phyloP scores from a whole-genome alignment of 1,140 invertebrate genomes.

The Diabrotica undecimpunctata region DNA sequence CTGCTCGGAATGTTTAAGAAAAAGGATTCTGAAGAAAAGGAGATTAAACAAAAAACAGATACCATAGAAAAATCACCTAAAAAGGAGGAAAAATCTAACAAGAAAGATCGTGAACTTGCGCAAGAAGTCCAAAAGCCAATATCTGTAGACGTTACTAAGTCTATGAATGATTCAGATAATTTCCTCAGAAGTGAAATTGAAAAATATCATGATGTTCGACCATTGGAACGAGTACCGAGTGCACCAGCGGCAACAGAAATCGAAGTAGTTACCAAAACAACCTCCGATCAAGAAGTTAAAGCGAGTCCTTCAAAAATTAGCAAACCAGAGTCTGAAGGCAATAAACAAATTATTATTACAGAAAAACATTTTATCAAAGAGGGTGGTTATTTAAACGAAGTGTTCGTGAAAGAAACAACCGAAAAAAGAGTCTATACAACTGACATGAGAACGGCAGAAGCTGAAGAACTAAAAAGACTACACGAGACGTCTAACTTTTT shows the following conservation, averaged over 20 bases:
- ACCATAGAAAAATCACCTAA: too few species aligned
- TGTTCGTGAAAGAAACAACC: background rate
- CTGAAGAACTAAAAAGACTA: constrained; percentile 15
- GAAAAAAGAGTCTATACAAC: background rate
- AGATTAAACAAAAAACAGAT: background rate
- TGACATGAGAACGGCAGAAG: background rate
- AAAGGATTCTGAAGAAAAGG: background rate
- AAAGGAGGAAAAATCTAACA: background rate
- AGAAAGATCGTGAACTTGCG: too few species aligned
- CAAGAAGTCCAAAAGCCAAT: background rate
- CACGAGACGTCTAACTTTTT: constrained; percentile 29
- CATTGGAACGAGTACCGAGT: constrained; percentile 5
- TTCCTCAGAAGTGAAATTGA: constrained; percentile 29
- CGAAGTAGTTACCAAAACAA: background rate
- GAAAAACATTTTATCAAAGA: constrained; percentile 12
- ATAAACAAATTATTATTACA: constrained; percentile 5
- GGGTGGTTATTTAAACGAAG: constrained; percentile 14
- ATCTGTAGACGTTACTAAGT: constrained; percentile 6
- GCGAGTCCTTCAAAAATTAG: constrained; percentile 2
- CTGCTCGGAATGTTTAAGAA: background rate
- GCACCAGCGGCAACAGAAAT: background rate
- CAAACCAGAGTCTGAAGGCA: background rate
- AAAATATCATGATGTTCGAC: constrained; percentile 28
- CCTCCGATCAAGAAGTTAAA: background rate
- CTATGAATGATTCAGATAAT: constrained; percentile 14